Evolutionary conservation across 2,888 invertebrate genomes (phyloP).

Genomic region (Myopa testacea): DNA sequence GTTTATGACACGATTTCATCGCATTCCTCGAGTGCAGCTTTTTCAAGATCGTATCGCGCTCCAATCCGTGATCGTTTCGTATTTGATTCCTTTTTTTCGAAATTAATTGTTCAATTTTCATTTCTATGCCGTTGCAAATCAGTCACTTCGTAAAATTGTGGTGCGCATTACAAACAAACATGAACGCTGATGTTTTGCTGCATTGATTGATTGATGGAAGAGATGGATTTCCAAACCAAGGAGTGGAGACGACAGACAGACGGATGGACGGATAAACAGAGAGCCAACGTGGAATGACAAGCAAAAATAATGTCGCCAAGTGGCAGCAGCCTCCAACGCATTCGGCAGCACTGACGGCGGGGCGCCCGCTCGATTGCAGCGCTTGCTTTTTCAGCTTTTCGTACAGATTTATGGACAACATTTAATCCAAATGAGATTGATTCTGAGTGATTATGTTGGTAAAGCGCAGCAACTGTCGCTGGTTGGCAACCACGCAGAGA

Average conservation of each 20-base stretch:
- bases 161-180: background rate
- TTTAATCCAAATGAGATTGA: conserved; percentile 34
- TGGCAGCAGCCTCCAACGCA: background rate
- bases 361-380: background rate
- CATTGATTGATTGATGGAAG: conserved; percentile 12
- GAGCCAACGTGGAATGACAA: background rate
- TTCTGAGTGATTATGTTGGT: conserved; percentile 25
- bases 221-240: background rate
- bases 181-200: conserved; percentile 15
- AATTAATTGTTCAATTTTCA: conserved; percentile 24
- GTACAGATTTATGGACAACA: conserved; percentile 20
- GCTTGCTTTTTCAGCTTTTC: background rate
- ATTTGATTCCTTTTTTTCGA: background rate
- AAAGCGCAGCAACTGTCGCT: conserved; percentile 5
- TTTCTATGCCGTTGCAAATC: conserved; percentile 10
- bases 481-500: background rate
- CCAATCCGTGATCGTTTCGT: too few species aligned
- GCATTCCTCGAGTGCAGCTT: background rate
- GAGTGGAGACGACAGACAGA: background rate
- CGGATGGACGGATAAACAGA: background rate
- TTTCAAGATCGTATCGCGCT: background rate
- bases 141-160: conserved; percentile 7
- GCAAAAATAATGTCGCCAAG: background rate
- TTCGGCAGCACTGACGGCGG: background rate
- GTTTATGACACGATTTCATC: too few species aligned